Evolutionary conservation across 2,888 invertebrate genomes (phyloP), one percentile per base, ranked within the genome.

Genomic region (Pterostichus niger): DNA sequence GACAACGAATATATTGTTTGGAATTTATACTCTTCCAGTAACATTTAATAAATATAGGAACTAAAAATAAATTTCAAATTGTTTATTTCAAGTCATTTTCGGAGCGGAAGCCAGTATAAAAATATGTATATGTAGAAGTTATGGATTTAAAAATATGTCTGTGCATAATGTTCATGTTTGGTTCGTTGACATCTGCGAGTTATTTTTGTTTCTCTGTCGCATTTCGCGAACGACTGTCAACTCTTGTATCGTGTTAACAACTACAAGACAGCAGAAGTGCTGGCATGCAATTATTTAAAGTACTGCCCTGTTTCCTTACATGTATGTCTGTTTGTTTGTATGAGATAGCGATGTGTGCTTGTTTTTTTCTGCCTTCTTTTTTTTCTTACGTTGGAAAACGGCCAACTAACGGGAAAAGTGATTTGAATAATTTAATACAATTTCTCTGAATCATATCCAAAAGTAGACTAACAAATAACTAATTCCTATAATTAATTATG

Each of bases 241-340:
- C 24, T 24, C 40, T 40, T 40, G 9, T 40, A 3, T 40, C 40
- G 6, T 40, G 40, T 40, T 40, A 40, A 40, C 40, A 59, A 59
- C 11, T 59, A 31, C 2, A 31, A 6, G 59, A 10, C 11, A 35
- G 6, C n/a, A 35, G 33, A 35, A 64, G 64, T 40, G 64, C 33
- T 24, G 5, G 13, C 40, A 40, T 64, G 64, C 59, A 68, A 80
- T 80, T 80, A 80, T 80, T 80, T 80, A 80, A 52, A 80, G 80
- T 80, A 68, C 68, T 71, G 44, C 11, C 17, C 64, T 71, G 68
- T 46, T 61, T 64, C 35, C 35, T 61, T 68, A 15, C 15, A 68
- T 40, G 40, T 40, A 40, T 64, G 59, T 4, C 13, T 13, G 49
- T 4, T 49, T 49, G 49, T 49, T 49, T 49, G 49, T 2, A 5